Evolutionary conservation across 2,113 vertebrate species (phyloP), one percentile per base, ranked within the genome.

Genomic region (Aythya baeri): DNA sequence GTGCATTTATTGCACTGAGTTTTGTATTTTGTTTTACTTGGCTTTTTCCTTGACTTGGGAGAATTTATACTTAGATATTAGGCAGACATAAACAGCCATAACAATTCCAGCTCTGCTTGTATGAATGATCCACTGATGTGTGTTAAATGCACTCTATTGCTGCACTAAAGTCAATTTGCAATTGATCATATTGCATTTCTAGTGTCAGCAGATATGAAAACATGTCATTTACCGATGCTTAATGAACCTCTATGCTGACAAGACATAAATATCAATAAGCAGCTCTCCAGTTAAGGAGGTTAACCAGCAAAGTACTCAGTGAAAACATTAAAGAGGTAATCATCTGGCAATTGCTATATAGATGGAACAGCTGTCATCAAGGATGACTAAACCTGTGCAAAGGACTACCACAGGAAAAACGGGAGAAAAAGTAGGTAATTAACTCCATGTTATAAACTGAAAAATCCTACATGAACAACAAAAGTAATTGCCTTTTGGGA

Each of bases 231-330:
- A 88, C 96, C 71, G 63, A 82, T 93, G 88, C 77, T 94, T 97
- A 96, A 97, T 97, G 96, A 95, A 94, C 89, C 90, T 44, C 58
- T 83, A 25, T 65, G 50, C 61, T 95, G 74, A 73, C 72, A 67
- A 95, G 95, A 93, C 91, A 91, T 97, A 95, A 96, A 91, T 91
- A 93, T 93, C 95, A 59, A 95, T 93, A 96, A 97, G 95, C 91
- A 96, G 92, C 84, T 91, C 95, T 97, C 93, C 92, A 88, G 93
- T 78, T 94, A 95, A 76, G 62, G 7, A 94, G 88, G 83, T 95
- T 95, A 95, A 95, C 93, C 87, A 78, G 88, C 76, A 87, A 93
- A 94, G 88, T 82, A 78, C 58, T 83, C 75, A 67, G 36, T 50
- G 90, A 87, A 90, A 84, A 20, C 71, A 65, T 91, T 83, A 83